These are phyloP conservation scores for Cerastis leucographa DNA, from an alignment of 2,888 invertebrate genomes.

Conservation along the genomic window DNA sequence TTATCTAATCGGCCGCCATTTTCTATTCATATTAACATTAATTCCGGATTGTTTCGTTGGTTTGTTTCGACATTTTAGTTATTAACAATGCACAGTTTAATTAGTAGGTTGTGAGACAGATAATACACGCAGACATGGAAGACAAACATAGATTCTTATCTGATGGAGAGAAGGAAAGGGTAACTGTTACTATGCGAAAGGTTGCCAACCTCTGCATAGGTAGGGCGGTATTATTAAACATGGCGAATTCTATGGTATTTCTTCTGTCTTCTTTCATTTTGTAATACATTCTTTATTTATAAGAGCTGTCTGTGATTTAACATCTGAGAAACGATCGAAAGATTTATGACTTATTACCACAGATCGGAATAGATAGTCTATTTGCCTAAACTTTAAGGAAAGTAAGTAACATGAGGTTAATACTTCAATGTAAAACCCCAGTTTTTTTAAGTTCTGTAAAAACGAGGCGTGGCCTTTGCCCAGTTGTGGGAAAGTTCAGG, in stretches of 20 bases:
- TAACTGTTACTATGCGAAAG: conserved; percentile 37
- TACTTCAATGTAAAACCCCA: not conserved
- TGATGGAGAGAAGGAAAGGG: conserved; percentile 15
- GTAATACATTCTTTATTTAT: not conserved
- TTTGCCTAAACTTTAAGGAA: not conserved
- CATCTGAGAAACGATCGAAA: not conserved
- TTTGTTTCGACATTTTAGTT: conserved; percentile 2
- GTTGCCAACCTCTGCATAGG: conserved; percentile 27
- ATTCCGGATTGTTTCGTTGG: conserved; percentile 30
- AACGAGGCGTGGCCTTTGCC: no score
- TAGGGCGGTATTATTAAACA: not conserved
- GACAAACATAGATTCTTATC: conserved; percentile 35
- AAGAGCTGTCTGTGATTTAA: not conserved
- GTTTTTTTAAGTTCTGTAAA: not conserved
- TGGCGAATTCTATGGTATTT: not conserved
- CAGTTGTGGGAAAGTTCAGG: no score
- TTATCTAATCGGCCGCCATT: conserved; percentile 52
- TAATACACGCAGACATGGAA: conserved; percentile 11
- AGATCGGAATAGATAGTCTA: no score
- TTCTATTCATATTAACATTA: conserved; percentile 47
- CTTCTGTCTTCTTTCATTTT: not conserved
- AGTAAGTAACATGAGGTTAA: not conserved
- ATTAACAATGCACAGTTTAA: conserved; percentile 12
- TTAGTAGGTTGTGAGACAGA: conserved; percentile 31
- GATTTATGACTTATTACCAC: not conserved